These are phyloP conservation scores for Vireo griseus DNA, from an alignment of 2,797 vertebrate genomes.

Conservation along the genomic window DNA sequence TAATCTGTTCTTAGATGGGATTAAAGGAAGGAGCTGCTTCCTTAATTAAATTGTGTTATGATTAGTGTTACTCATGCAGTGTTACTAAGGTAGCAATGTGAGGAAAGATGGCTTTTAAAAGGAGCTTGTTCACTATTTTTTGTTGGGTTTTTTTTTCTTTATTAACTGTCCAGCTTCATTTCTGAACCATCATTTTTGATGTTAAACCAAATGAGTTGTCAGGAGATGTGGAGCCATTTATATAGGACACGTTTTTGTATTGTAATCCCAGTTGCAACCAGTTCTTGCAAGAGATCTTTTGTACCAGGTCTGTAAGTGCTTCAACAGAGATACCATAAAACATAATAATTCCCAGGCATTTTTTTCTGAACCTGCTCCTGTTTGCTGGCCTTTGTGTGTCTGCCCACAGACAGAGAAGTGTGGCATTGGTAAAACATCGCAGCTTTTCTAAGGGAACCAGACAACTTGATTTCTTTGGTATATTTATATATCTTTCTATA, in stretches of 20 bases:
- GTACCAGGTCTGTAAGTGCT: neutral
- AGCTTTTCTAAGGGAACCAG: neutral
- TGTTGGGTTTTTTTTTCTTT: neutral
- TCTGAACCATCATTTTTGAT: neutral
- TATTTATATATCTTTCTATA: neutral
- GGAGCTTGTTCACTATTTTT: neutral
- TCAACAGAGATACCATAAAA: neutral
- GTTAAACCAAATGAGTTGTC: neutral
- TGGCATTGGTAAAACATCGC: neutral
- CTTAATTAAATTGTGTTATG: slow-evolving; percentile 13
- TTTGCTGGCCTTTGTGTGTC: neutral
- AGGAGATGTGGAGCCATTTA: neutral
- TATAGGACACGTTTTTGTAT: fast-evolving
- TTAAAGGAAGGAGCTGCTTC: slow-evolving; percentile 22
- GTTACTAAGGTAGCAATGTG: neutral
- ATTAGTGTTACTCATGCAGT: neutral
- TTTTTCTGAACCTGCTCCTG: neutral
- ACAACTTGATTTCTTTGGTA: neutral
- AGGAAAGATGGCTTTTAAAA: neutral
- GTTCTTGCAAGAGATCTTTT: neutral
- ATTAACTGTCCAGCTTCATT: neutral
- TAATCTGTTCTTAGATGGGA: slow-evolving; percentile 35
- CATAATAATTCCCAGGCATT: neutral
- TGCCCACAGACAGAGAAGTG: neutral
- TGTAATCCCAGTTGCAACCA: neutral